Base-by-base conservation (phyloP, 2,888 invertebrate species). In the Spisula solida region DNA sequence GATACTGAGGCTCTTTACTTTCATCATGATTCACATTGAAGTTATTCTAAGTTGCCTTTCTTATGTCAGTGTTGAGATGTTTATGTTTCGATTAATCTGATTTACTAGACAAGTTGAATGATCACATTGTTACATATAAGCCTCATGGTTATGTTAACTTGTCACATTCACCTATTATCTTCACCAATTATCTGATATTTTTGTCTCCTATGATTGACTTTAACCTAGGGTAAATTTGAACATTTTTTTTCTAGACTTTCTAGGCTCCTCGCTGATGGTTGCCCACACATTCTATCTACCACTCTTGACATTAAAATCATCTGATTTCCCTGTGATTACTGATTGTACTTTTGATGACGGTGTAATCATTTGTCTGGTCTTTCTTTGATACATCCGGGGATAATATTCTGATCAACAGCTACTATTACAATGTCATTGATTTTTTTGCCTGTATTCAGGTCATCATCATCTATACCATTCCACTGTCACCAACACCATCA, bases 11-110 rank as follows among this genome's bases (percentile, higher is more conserved):
- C 56, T 56, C n/a, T 20, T 14, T 56, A 56, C 18, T 25, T 66
- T 66, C 25, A 66, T 66, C 60, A 25, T 66, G 60, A 66, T 66
- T 66, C 60, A 66, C 60, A 6, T 66, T 66, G 5, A 51, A 66
- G 60, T 66, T 66, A 25, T 66, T 66, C 60, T 66, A 5, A 10
- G 60, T 66, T 66, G n/a, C 25, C 25, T 66, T 66, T 66, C 25
- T 66, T 66, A 66, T 66, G 60, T 66, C 60, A 25, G 60, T 12
- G n/a, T 25, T 66, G 60, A 66, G 60, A 66, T 66, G 25, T 66
- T n/a, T 66, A 66, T 66, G 60, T 66, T 66, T 66, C 60, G 25
- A 66, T 66, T 66, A 66, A 66, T 66, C 60, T 66, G 60, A 66
- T 66, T 66, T 66, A 66, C 60, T 66, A 10, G 25, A 56, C 60